These are phyloP conservation scores for Idaea straminata DNA, from an alignment of 2,888 invertebrate species.

Conservation along the genomic window DNA sequence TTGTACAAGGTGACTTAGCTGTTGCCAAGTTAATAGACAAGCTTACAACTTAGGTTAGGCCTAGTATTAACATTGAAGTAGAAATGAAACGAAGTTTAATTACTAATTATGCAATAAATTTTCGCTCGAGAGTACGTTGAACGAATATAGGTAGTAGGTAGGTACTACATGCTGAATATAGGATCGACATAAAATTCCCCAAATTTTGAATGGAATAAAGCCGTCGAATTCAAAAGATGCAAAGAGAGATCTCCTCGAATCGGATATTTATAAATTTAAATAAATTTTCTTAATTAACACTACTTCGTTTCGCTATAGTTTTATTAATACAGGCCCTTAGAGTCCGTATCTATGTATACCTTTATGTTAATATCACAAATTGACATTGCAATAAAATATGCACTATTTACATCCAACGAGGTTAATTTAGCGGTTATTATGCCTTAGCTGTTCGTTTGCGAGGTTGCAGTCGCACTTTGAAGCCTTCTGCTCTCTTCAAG, in stretches of 20 bases:
- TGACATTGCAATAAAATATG: slow-evolving; percentile 4
- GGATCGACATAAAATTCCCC: too few relatives aligned
- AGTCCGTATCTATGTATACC: slow-evolving; percentile 14
- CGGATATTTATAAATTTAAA: too few relatives aligned
- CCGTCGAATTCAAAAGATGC: too few relatives aligned
- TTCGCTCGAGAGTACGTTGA: background rate
- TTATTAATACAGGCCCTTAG: background rate
- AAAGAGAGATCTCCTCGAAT: too few relatives aligned
- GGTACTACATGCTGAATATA: too few relatives aligned
- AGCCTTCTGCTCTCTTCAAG: slow-evolving; percentile 87
- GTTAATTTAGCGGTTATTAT: slow-evolving; percentile 31
- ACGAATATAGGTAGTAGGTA: too few relatives aligned
- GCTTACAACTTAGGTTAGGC: background rate
- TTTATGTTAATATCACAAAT: slow-evolving; percentile 27
- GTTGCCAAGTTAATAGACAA: background rate
- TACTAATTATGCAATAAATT: background rate
- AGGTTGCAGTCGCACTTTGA: slow-evolving; percentile 85
- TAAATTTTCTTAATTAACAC: background rate
- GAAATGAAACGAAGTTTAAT: background rate
- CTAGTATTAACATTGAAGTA: background rate
- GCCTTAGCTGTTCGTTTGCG: slow-evolving; percentile 76
- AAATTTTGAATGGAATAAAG: too few relatives aligned
- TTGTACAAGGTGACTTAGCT: background rate
- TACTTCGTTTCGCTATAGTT: background rate
- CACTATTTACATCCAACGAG: slow-evolving; percentile 2